Conservation (phyloP, 2,113 vertebrate species). For the Thalassarche chlororhynchos region DNA sequence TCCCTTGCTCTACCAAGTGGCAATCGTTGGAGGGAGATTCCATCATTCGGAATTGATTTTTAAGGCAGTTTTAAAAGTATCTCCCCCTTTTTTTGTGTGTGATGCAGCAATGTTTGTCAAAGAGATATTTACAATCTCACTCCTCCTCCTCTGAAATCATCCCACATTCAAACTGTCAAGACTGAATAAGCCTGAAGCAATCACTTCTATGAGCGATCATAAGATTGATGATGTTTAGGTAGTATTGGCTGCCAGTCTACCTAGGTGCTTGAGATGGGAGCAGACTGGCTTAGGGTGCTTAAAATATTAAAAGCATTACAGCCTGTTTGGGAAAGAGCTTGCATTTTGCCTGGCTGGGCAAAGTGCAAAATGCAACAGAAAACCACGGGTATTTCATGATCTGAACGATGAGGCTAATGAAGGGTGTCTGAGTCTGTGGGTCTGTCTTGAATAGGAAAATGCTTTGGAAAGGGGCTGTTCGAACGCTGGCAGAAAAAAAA, state of each 20-base stretch:
- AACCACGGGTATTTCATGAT: background rate
- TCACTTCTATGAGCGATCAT: background rate
- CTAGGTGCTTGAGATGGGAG: constrained; percentile 13
- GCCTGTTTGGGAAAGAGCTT: background rate
- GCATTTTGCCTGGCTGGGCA: background rate
- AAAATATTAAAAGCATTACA: background rate
- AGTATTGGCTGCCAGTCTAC: constrained; percentile 33
- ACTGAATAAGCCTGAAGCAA: constrained; percentile 21
- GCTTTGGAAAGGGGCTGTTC: background rate
- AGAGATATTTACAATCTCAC: constrained; percentile 50
- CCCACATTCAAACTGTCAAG: constrained; percentile 48
- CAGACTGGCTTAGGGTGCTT: constrained; percentile 1
- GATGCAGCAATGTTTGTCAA: constrained; percentile 59
- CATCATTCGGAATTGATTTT: constrained; percentile 34
- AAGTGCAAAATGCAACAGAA: background rate
- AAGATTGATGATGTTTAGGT: constrained; percentile 33
- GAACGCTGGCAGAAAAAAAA: background rate
- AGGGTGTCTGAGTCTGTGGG: background rate
- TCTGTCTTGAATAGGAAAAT: background rate
- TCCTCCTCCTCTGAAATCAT: constrained; percentile 18
- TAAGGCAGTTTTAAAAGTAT: constrained; percentile 65
- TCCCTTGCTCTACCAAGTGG: background rate
- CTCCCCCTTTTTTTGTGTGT: constrained; percentile 26
- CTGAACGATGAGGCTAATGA: background rate
- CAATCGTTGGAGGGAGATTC: constrained; percentile 40